These are phyloP conservation scores for Lonchura striata DNA, from an alignment of 2,113 vertebrate genomes.

Conservation along the genomic window DNA sequence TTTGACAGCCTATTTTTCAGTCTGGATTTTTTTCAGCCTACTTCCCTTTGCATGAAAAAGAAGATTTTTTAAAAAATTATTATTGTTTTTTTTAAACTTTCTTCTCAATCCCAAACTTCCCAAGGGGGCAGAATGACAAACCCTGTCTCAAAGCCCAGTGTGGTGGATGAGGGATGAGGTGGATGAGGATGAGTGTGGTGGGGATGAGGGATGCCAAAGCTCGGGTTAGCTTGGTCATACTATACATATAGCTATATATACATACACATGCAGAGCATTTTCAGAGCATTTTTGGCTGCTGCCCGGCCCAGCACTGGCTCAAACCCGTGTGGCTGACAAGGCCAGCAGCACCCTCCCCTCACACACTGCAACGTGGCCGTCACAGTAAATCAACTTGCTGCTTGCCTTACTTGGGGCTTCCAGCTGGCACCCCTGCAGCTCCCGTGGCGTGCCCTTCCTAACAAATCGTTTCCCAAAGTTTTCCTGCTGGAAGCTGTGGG, in stretches of 20 bases:
- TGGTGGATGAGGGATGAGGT: neutral
- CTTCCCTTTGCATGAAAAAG: neutral
- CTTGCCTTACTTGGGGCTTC: neutral
- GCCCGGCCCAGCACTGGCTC: neutral
- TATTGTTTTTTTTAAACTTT: neutral
- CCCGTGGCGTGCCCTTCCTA: neutral
- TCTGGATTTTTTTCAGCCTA: neutral
- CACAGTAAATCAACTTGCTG: neutral
- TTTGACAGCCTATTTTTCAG: neutral
- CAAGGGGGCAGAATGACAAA: neutral
- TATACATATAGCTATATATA: neutral
- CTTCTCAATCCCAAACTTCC: neutral
- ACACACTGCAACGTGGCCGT: neutral
- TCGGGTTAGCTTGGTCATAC: neutral
- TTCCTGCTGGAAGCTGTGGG: neutral
- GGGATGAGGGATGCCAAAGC: neutral
- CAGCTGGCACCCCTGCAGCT: neutral
- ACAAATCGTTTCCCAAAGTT: neutral
- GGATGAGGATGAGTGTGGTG: neutral
- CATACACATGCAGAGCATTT: neutral
- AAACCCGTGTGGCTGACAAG: neutral
- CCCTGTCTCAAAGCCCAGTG: neutral
- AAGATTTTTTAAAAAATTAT: accelerated
- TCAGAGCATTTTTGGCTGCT: neutral
- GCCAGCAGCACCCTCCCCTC: neutral